Evolutionary conservation across 2,113 vertebrate species (phyloP).

Genomic region (Rhadina sibilatrix): DNA sequence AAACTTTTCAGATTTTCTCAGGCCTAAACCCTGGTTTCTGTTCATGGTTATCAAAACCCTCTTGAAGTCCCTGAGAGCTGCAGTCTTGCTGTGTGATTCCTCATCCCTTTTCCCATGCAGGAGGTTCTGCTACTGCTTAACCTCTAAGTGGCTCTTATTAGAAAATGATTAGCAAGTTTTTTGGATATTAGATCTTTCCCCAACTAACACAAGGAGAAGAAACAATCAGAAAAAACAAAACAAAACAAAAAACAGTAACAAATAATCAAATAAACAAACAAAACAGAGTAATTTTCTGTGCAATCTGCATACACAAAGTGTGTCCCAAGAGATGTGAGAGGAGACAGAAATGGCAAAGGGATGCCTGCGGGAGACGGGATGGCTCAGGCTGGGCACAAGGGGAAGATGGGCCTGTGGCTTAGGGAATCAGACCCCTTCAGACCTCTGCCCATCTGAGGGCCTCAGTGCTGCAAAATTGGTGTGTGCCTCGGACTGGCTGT

Average conservation of each 20-base stretch:
- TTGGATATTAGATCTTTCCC: background rate
- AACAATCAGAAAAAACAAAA: background rate
- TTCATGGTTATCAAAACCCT: background rate
- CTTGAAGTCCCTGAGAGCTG: background rate
- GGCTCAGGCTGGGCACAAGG: rapidly evolving
- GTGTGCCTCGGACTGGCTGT: background rate
- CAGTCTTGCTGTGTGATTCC: background rate
- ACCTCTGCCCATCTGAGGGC: no score
- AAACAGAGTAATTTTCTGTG: background rate
- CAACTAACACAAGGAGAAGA: background rate
- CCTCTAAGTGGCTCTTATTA: background rate
- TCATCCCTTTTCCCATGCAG: background rate
- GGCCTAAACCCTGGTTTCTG: background rate
- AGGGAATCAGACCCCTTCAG: rapidly evolving
- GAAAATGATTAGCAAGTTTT: background rate
- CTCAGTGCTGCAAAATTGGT: rapidly evolving
- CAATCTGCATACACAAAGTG: no score
- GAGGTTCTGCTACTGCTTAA: background rate
- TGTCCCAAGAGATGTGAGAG: background rate
- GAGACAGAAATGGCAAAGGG: background rate
- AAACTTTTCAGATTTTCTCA: background rate
- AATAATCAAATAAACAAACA: background rate
- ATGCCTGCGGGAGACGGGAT: background rate
- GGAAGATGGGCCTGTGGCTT: rapidly evolving
- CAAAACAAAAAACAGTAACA: no score